Evolutionary conservation across 1,140 invertebrate genomes (phyloP).

Genomic region (Elysia chlorotica): DNA sequence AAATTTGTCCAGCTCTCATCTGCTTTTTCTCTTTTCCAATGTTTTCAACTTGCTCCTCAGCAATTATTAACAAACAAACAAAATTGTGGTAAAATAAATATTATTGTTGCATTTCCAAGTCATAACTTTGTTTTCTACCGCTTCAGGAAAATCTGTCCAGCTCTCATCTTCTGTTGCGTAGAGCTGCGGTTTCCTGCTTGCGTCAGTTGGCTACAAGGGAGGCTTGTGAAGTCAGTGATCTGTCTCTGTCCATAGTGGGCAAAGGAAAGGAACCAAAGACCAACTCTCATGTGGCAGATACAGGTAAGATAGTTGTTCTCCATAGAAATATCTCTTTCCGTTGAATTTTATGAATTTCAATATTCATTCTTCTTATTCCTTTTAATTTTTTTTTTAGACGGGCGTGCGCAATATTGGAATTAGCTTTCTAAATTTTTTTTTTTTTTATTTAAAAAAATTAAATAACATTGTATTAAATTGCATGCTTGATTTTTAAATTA

Average conservation of each 20-base stretch:
- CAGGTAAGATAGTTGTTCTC: neutral
- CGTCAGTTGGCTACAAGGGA: conserved; percentile 94
- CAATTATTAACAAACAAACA: no score
- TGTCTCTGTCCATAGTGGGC: conserved; percentile 74
- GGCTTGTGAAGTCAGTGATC: conserved; percentile 92
- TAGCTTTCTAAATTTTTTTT: no score
- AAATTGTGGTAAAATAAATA: no score
- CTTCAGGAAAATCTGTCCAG: conserved; percentile 80
- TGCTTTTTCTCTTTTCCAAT: no score
- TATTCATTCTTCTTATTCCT: neutral
- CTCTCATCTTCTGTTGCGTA: conserved; percentile 85
- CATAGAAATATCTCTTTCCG: neutral
- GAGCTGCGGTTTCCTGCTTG: conserved; percentile 93
- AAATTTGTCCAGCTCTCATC: no score
- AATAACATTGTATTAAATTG: no score
- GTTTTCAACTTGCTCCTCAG: no score
- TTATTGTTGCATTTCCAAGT: no score
- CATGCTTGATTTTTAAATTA: no score
- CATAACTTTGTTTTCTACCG: no score
- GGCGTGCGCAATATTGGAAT: neutral
- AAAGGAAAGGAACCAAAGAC: conserved; percentile 40
- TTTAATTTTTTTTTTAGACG: neutral
- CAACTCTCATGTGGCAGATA: conserved; percentile 18
- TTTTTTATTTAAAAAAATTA: no score
- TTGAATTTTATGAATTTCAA: neutral